These are phyloP conservation scores for Amphipyra berbera DNA, from an alignment of 2,888 invertebrate species.

Conservation along the genomic window DNA sequence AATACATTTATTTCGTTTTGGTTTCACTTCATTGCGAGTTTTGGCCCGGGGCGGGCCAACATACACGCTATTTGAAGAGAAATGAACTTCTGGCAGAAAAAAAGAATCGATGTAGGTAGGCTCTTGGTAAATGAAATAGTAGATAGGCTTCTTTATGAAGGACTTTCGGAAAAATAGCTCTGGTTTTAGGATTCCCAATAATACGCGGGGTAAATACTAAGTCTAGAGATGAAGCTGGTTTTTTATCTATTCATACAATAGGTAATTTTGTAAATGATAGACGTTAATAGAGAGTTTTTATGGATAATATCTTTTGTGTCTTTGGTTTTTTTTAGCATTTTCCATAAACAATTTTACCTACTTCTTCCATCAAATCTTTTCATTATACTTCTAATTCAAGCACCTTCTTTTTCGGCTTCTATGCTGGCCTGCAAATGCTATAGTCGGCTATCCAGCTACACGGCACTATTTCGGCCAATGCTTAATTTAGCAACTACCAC, in stretches of 20 bases:
- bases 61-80: slow-evolving; percentile 41
- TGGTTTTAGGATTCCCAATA: slow-evolving; percentile 35
- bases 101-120: slow-evolving; percentile 51
- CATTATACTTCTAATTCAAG: too few species aligned
- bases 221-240: slow-evolving; percentile 26
- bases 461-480: too few species aligned
- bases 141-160: slow-evolving; percentile 43
- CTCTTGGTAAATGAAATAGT: slow-evolving; percentile 48
- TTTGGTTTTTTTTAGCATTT: not conserved
- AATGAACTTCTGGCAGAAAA: slow-evolving; percentile 57
- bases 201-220: slow-evolving; percentile 37
- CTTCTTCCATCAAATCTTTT: not conserved
- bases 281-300: slow-evolving; percentile 9
- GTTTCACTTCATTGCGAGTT: slow-evolving; percentile 62
- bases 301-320: slow-evolving; percentile 5
- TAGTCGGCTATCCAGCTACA: too few species aligned
- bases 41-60: slow-evolving; percentile 31
- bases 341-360: not conserved
- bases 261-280: slow-evolving; percentile 25
- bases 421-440: too few species aligned
- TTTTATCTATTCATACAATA: slow-evolving; percentile 26
- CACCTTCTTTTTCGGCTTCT: too few species aligned
- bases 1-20: slow-evolving; percentile 53
- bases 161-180: slow-evolving; percentile 56
- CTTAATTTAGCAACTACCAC: too few species aligned